These are phyloP conservation scores for Rhynchotus rufescens DNA, from an alignment of 2,797 vertebrate species.

Conservation along the genomic window DNA sequence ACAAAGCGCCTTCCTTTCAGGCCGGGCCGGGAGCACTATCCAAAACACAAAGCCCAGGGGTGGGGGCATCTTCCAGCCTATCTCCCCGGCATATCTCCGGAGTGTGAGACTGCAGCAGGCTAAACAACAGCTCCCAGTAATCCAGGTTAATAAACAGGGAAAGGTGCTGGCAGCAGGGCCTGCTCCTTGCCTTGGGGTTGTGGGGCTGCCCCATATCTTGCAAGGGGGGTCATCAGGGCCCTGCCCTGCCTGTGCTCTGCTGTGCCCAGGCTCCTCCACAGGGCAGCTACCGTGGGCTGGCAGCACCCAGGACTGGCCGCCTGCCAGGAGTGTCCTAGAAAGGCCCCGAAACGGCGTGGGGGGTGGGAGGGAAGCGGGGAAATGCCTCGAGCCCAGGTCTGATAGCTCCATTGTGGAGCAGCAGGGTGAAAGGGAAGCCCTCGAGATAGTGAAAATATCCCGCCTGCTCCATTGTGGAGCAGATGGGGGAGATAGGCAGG, in stretches of 20 bases:
- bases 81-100: conserved; percentile 1
- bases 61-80: not conserved
- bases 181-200: not conserved
- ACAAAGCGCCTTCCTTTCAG: not conserved
- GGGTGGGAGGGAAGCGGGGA: not conserved
- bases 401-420: not conserved
- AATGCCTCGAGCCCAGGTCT: not conserved
- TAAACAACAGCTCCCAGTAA: not conserved
- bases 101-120: conserved; percentile 12
- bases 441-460: not conserved
- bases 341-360: not conserved
- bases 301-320: not conserved
- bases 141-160: conserved; percentile 46
- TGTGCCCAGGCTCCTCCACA: fast-evolving
- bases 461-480: not conserved
- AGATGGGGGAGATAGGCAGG: not conserved
- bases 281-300: not conserved
- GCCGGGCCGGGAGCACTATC: not conserved
- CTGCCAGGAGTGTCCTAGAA: not conserved
- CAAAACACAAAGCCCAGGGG: not conserved
- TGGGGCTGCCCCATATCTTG: not conserved
- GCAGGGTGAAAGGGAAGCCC: not conserved
- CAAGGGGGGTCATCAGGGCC: not conserved
- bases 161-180: not conserved
- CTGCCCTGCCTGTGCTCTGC: fast-evolving